Evolutionary conservation across 2,888 invertebrate species (phyloP).

Genomic region (Bembecia ichneumoniformis): DNA sequence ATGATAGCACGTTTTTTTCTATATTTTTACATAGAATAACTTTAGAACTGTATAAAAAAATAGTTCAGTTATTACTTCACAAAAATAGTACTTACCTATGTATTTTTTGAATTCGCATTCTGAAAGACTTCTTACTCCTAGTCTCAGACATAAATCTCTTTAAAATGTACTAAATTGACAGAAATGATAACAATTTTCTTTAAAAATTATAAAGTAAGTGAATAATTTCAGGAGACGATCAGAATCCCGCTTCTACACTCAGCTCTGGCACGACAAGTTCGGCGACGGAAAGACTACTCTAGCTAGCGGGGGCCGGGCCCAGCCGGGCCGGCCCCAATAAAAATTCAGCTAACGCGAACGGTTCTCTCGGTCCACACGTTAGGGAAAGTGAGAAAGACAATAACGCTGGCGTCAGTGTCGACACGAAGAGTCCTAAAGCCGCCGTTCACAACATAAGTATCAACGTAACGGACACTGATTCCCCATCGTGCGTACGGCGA

Average conservation of each 20-base stretch:
- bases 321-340: slow-evolving; percentile 68
- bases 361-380: slow-evolving; percentile 30
- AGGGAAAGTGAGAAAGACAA: slow-evolving; percentile 31
- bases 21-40: too few species aligned
- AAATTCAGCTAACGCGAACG: slow-evolving; percentile 36
- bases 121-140: too few species aligned
- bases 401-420: slow-evolving; percentile 16
- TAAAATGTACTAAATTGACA: background rate
- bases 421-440: slow-evolving; percentile 22
- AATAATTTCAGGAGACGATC: slow-evolving; percentile 56
- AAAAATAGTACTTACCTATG: too few species aligned
- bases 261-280: slow-evolving; percentile 79
- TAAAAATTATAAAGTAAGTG: background rate
- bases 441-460: slow-evolving; percentile 50
- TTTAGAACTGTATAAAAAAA: too few species aligned
- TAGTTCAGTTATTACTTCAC: too few species aligned
- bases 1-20: too few species aligned
- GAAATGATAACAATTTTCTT: background rate
- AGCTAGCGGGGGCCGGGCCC: slow-evolving; percentile 79
- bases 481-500: slow-evolving; percentile 50
- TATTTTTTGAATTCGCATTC: too few species aligned
- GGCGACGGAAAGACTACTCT: slow-evolving; percentile 82
- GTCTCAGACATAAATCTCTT: too few species aligned
- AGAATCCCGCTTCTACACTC: slow-evolving; percentile 67
- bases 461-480: slow-evolving; percentile 58